Evolutionary conservation across 2,113 vertebrate species (phyloP).

Genomic region (Hyaena hyaena): DNA sequence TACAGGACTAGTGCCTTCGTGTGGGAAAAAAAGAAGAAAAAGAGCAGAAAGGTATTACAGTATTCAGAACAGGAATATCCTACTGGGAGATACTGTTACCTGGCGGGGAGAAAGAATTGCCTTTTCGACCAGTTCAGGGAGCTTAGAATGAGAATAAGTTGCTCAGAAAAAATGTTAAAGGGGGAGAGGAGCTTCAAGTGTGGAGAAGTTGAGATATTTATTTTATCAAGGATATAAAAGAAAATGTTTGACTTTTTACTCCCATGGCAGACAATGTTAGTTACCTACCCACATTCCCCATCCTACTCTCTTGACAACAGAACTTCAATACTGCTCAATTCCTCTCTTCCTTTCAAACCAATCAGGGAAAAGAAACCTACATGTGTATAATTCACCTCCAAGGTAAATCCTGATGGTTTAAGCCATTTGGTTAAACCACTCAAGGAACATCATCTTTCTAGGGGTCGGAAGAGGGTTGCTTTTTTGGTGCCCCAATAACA

Average conservation of each 20-base stretch:
- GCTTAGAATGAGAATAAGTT: not conserved
- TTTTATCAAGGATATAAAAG: constrained; percentile 22
- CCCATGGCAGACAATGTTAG: not conserved
- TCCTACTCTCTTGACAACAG: not conserved
- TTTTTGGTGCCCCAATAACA: not conserved
- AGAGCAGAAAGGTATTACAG: not conserved
- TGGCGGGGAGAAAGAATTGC: not conserved
- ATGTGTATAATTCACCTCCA: not conserved
- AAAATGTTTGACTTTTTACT: constrained; percentile 7
- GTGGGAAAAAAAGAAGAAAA: not conserved
- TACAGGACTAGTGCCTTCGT: not conserved
- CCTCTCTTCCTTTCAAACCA: constrained; percentile 13
- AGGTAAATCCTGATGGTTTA: not conserved
- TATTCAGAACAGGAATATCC: not conserved
- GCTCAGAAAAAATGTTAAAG: not conserved
- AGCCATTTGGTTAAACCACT: not conserved
- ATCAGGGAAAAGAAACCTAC: not conserved
- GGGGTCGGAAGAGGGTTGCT: not conserved
- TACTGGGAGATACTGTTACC: not conserved
- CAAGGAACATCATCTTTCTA: not conserved
- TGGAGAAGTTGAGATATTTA: not conserved
- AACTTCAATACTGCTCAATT: not conserved
- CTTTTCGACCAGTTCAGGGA: not conserved
- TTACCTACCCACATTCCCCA: not conserved
- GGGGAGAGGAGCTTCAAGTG: not conserved